These are phyloP conservation scores for Calliphora vomitoria DNA, from an alignment of 2,888 invertebrate species.

Conservation along the genomic window DNA sequence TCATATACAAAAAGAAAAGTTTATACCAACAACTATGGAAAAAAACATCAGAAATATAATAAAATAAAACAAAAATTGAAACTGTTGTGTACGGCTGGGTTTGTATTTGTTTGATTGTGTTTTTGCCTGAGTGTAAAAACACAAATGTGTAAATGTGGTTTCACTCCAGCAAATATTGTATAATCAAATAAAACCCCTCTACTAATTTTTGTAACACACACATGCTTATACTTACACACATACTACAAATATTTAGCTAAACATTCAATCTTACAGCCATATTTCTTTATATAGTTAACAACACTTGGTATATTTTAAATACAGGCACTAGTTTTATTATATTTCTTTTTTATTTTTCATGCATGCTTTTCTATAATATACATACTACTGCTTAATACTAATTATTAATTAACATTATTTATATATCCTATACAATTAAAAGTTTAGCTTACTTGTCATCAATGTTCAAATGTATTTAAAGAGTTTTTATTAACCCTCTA, in stretches of 20 bases:
- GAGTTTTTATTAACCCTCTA: too few species aligned
- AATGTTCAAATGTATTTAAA: too few species aligned
- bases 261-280: neutral
- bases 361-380: neutral
- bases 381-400: too few species aligned
- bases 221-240: neutral
- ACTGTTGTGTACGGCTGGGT: neutral
- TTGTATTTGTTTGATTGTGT: neutral
- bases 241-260: neutral
- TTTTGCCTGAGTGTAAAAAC: neutral
- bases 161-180: slow-evolving; percentile 43
- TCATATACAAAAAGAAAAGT: slow-evolving; percentile 9
- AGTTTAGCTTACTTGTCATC: too few species aligned
- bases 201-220: neutral
- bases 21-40: neutral
- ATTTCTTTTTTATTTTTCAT: neutral
- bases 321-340: neutral
- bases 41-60: neutral
- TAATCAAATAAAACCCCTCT: slow-evolving; percentile 48
- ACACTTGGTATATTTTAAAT: neutral
- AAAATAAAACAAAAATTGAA: slow-evolving; percentile 45
- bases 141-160: slow-evolving; percentile 42
- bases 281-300: neutral
- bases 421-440: too few species aligned
- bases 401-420: neutral